Conservation (phyloP, 2,797 vertebrate genomes). For the Allobates femoralis region DNA sequence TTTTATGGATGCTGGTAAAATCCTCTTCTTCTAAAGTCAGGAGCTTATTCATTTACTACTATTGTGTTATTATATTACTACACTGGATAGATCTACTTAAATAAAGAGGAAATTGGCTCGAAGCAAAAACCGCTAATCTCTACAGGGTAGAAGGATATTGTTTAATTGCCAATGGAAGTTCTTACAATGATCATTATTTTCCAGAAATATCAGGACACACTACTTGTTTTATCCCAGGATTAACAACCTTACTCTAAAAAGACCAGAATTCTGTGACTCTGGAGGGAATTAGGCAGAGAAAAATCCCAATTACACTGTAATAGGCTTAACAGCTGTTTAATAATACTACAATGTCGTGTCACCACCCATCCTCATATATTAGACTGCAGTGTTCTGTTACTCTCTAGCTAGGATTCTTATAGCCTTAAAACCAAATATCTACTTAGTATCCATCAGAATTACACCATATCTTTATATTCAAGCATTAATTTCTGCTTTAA, state of each 20-base stretch:
- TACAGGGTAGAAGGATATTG: neutral
- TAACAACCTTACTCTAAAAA: conserved; percentile 19
- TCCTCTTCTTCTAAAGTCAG: no score
- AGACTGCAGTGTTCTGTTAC: neutral
- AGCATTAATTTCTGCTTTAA: neutral
- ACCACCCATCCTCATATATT: neutral
- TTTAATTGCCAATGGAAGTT: neutral
- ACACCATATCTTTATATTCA: neutral
- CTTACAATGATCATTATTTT: conserved; percentile 11
- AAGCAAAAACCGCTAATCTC: neutral
- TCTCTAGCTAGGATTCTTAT: neutral
- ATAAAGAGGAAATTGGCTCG: neutral
- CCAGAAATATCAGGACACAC: neutral
- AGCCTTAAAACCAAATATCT: neutral
- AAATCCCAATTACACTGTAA: conserved; percentile 31
- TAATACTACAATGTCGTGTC: neutral
- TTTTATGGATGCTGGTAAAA: no score
- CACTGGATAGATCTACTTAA: neutral
- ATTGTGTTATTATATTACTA: no score
- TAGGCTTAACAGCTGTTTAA: conserved; percentile 28
- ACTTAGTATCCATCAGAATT: neutral
- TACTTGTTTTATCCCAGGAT: conserved; percentile 44
- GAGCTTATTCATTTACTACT: no score
- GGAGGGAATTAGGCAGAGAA: conserved; percentile 14
- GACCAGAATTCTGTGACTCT: conserved; percentile 27